These are phyloP conservation scores for Monopterus albus DNA, from an alignment of 2,113 vertebrate species.

Conservation along the genomic window DNA sequence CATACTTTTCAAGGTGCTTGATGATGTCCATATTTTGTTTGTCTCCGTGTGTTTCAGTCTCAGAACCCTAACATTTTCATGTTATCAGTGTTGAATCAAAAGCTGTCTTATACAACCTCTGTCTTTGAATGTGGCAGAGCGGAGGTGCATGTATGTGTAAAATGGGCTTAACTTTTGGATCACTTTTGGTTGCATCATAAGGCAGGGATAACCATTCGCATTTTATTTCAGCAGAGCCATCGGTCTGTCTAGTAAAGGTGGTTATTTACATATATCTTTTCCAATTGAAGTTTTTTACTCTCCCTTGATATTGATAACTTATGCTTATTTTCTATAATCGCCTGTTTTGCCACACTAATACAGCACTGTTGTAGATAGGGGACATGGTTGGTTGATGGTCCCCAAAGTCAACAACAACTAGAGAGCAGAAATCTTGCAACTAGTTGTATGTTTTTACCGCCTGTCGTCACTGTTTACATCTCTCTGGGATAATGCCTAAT, in stretches of 20 bases:
- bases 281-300: slow-evolving; percentile 74
- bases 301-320: slow-evolving; percentile 79
- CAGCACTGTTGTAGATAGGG: slow-evolving; percentile 79
- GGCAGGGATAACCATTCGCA: slow-evolving; percentile 77
- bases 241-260: slow-evolving; percentile 78
- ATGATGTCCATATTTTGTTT: slow-evolving; percentile 69
- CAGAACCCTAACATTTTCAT: slow-evolving; percentile 71
- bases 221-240: slow-evolving; percentile 79
- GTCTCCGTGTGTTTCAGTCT: slow-evolving; percentile 71
- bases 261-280: slow-evolving; percentile 82
- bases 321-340: slow-evolving; percentile 79
- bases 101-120: slow-evolving; percentile 74
- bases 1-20: slow-evolving; percentile 79
- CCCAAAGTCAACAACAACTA: slow-evolving; percentile 58
- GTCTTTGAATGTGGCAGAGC: slow-evolving; percentile 81
- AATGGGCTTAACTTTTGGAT: slow-evolving; percentile 78
- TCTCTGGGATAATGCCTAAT: slow-evolving; percentile 71
- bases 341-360: slow-evolving; percentile 82
- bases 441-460: slow-evolving; percentile 73
- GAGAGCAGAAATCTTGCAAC: slow-evolving; percentile 71
- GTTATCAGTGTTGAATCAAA: slow-evolving; percentile 80
- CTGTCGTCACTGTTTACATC: slow-evolving; percentile 81
- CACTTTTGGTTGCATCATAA: slow-evolving; percentile 75
- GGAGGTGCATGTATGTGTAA: slow-evolving; percentile 80
- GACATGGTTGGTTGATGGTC: slow-evolving; percentile 70